Evolutionary conservation across 2,113 vertebrate species (phyloP), one percentile per base, ranked within the genome.

Genomic region (Pampusana beccarii): DNA sequence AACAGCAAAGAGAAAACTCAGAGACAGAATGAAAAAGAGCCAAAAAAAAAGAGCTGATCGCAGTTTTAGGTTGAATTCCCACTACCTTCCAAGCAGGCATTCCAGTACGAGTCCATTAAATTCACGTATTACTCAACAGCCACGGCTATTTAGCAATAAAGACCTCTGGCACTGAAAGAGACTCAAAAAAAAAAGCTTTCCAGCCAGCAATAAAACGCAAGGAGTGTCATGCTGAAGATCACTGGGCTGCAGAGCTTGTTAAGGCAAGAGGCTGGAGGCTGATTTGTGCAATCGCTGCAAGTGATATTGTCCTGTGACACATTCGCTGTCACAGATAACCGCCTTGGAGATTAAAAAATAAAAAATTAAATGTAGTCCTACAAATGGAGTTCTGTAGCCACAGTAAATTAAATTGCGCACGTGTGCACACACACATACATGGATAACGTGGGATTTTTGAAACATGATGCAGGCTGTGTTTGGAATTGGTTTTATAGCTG

Each of bases 91-190:
- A 89, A 94, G 71, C 9, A 10, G 81, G 24, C 58, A 86, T 72
- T 91, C 50, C 69, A 90, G 48, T 50, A 20, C 29, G 36, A 80
- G 86, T 44, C 71, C 61, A 86, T 95, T 94, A 84, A 92, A 82
- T 80, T 83, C 86, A 38, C 0, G 0, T 75, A 53, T 96, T 97
- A 86, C 95, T 81, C 94, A 97, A 95, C 51, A 91, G 62, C 80
- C 71, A 60, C 61, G 62, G 51, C 81, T 97, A 20, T 96, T 97
- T 94, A 93, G 95, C 94, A 95, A 95, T 80, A 60, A 88, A 83
- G 88, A 92, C 95, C 81, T 91, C 91, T 93, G 72, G 74, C 83
- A 86, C 61, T 62, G 60, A 62, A 79, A 93, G 86, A 93, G 78
- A 74, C 90, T 92, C 80, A 38, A 84, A 90, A 23, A 90, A 23